Base-by-base conservation (phyloP, 1,140 invertebrate species). In the Camponotus floridanus region DNA sequence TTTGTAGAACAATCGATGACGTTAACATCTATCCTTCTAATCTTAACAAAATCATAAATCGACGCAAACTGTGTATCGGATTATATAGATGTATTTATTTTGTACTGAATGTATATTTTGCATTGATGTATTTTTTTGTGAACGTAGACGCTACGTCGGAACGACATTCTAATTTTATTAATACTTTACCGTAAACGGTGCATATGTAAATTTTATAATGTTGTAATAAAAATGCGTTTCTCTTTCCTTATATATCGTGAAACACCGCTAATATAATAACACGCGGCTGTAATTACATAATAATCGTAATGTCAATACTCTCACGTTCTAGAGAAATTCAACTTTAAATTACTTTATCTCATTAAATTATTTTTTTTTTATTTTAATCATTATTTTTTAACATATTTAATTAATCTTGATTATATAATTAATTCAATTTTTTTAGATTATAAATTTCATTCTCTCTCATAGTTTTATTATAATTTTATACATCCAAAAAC, bases 161-260 rank as follows among this genome's bases (percentile, higher is more conserved):
- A 76, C 64, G 42, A 36, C 79, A 57, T 74, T 85, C 86, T 90
- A 76, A 33, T 92, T 92, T 91, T 85, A 74, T 87, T 81, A 55
- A 87, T 91, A 92, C 86, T 91, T 91, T 89, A 91, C 87, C 84
- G 89, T 90, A 84, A 81, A 85, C 71, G 88, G 65, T 93, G 91
- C 92, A 89, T 88, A 86, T 90, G 92, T 94, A 93, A 92, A 93
- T 94, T 94, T 94, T 94, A 93, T 94, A 94, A 94, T 92, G 91
- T 94, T 94, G 92, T 94, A 94, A 94, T 94, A 94, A 94, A 93
- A 92, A 89, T 79, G 90, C 87, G 92, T 92, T 85, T 92, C 91
- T 31, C 1, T 42, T 48, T 45, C 26, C 51, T 57, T 26, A 57
- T 18, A 68, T 78, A 48, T 45, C 26, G 36, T 13, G 18, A 71